These are phyloP conservation scores for Thalassophryne amazonica DNA, from an alignment of 2,797 vertebrate genomes.

Conservation along the genomic window DNA sequence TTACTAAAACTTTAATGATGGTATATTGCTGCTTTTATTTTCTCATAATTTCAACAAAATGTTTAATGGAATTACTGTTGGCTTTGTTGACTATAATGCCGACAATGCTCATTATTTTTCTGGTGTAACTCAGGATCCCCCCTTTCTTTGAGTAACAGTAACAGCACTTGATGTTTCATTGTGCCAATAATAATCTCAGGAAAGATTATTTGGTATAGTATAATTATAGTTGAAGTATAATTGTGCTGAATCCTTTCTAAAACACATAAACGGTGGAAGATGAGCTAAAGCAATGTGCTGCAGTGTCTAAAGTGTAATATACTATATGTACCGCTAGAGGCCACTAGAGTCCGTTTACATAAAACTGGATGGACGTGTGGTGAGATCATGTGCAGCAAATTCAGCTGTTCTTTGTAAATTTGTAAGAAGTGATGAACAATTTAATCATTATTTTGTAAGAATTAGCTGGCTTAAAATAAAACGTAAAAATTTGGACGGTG, in stretches of 20 bases:
- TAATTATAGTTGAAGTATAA: too few relatives aligned
- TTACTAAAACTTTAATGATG: conserved; percentile 6
- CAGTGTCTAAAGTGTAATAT: conserved; percentile 9
- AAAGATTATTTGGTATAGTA: too few relatives aligned
- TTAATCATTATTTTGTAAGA: too few relatives aligned
- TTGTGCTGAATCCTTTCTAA: too few relatives aligned
- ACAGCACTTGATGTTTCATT: not conserved
- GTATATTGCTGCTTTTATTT: conserved; percentile 4
- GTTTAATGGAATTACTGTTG: not conserved
- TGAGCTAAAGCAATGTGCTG: too few relatives aligned
- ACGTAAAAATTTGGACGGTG: too few relatives aligned
- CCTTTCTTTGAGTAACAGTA: not conserved
- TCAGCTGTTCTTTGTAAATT: not conserved
- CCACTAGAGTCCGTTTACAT: conserved; percentile 58
- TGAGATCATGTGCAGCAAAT: not conserved
- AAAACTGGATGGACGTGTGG: not conserved
- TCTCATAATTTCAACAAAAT: not conserved
- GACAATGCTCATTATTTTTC: not conserved
- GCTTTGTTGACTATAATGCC: not conserved
- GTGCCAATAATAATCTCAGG: too few relatives aligned
- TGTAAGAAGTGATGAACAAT: too few relatives aligned
- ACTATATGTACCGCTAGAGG: conserved; percentile 62
- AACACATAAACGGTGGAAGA: too few relatives aligned
- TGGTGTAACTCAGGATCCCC: not conserved
- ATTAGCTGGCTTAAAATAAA: too few relatives aligned